Evolutionary conservation across 2,797 vertebrate genomes (phyloP), one percentile per base, ranked within the genome.

Genomic region (Sebastes ruberrimus): DNA sequence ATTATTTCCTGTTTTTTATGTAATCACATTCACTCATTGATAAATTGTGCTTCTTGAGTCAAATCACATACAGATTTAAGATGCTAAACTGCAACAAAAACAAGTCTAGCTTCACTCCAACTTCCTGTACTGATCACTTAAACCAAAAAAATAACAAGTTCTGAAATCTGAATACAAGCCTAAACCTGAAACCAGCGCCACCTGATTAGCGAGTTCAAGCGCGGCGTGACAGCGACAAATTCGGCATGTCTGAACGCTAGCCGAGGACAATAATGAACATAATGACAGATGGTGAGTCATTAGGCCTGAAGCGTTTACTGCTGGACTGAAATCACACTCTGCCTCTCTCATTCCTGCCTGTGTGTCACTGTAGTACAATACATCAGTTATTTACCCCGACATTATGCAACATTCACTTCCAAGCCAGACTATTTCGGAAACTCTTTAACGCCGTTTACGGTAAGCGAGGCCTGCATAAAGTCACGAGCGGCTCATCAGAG

Each of bases 221-320:
- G 6, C 27, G 6, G n/a, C 7, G 9, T 65, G 76, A 33, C 60
- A 42, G 55, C 1, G 7, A 42, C 61, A 73, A 61, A 71, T 27
- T 60, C 13, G 27, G 22, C 71, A 68, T 49, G 67, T 68, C 8
- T 30, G 25, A 73, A 79, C 8, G 2, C 49, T 67, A 68, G 74
- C 62, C 57, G 61, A 70, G 52, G 62, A 33, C 10, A 75, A 46
- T 80, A 73, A 76, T 71, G 68, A 73, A 66, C 52, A 46, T 66
- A 74, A 84, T 80, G 80, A 86, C 75, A 69, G 82, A 83, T 72
- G 80, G 72, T 80, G 82, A 85, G 66, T 86, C 89, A 84, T 87
- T 74, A 83, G 59, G 30, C 78, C 78, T 9, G 5, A 25, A 83
- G 79, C 25, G 3, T 74, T 81, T 75, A 79, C 71, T 62, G 57